Evolutionary conservation across 2,888 invertebrate genomes (phyloP), one percentile per base, ranked within the genome.

Genomic region (Digitonthophagus gazella): DNA sequence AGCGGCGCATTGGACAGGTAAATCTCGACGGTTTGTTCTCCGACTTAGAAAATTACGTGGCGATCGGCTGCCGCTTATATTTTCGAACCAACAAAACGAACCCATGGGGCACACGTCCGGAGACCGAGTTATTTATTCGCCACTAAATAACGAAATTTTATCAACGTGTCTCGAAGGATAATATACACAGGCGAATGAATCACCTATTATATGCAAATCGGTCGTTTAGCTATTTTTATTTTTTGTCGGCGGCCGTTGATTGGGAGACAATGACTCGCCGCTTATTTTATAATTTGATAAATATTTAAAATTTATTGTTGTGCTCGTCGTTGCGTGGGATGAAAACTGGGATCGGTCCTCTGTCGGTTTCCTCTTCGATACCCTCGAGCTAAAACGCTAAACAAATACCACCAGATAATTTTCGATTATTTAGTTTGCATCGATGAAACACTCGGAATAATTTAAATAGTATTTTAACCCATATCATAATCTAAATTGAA

Each of bases 221-320:
- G 2, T 18, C 61, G 18, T 61, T 20, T 61, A 20, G 19, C 18
- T 44, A 44, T 44, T 44, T 44, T 44, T 44, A 44, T 11, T 5
- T 44, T 44, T 44, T 44, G 28, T 44, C 28, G 28, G 28, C 28
- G 28, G 28, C 28, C 28, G 28, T 61, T 61, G 61, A 61, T 61
- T 61, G 61, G 20, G 20, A 61, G 20, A 61, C 61, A 61, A 61
- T 61, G 61, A 61, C 20, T 19, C 16, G 19, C n/a, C 28, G 61
- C 18, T 61, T 61, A 61, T 61, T 61, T 61, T 61, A 61, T 61
- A 18, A 44, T 44, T 44, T 20, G 8, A 61, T 61, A 61, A 61
- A 61, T 61, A 61, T 61, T 61, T 61, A 61, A 61, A 61, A 61
- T 61, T 19, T 61, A 61, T 61, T 61, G 61, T 61, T 15, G 20